Evolutionary conservation across 2,888 invertebrate genomes (phyloP), one percentile per base, ranked within the genome.

Genomic region (Hypomecis atomaria): DNA sequence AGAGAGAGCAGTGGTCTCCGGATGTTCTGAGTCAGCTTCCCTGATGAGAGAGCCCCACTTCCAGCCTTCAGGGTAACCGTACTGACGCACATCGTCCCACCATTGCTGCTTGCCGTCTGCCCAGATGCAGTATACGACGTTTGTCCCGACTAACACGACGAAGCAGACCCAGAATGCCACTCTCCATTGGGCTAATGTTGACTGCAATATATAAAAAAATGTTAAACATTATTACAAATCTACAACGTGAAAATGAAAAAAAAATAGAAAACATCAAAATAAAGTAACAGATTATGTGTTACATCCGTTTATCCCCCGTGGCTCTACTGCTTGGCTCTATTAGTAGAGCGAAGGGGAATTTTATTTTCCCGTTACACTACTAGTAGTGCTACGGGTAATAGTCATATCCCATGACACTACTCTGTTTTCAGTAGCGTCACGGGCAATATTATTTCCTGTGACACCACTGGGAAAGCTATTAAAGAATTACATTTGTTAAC

Each of bases 151-250:
- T 59, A 96, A 91, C 2, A 96, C 94, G 0, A 81, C 94, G 60
- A 96, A 94, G 42, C 96, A 94, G 37, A 96, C 95, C 95, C 96
- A 96, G 80, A 96, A 96, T 0, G 96, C 96, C 0, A 93, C 79
- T 38, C 95, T 89, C 96, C 90, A 90, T 70, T 90, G 87, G 0
- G 76, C 83, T 59, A 90, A 53, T 0, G 90, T 88, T 63, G 90
- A 90, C 90, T 90, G 82, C n/a, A 8, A 81, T 82, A 49, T 62
- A 55, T 10, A 6, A 36, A 64, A 55, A 36, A 3, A 23, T 23
- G 23, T 23, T 23, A 23, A 40, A 7, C 40, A 40, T 8, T 40
- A 7, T 40, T 9, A 40, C 10, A 40, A 40, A 6, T 40, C 6
- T 7, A 9, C 3, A 9, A 4, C 40, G 5, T 40, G 10, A 40